Base-by-base conservation (phyloP, 2,797 vertebrate genomes). In the Triplophysa yarkandensis region DNA sequence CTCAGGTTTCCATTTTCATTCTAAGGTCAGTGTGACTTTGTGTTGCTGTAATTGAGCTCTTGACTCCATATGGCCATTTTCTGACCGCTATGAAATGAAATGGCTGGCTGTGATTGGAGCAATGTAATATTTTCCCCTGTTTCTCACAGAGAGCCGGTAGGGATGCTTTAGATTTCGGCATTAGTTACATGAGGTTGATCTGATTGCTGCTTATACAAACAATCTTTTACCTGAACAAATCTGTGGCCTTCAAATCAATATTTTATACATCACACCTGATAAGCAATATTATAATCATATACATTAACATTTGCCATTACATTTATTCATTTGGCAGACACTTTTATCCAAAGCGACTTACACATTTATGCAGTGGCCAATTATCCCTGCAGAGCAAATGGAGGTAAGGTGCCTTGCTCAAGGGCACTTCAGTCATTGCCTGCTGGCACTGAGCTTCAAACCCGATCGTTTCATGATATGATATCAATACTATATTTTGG, bases 171-270 rank as follows among this genome's bases (percentile, higher is more conserved):
- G 41, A 43, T 52, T 23, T 50, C 13, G 69, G 46, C 48, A 68
- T 57, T 68, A 68, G 64, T 60, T 57, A 19, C 43, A 36, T 74
- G 25, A 74, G 62, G 25, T 64, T 44, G 68, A 72, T 76, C 44
- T 80, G 73, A 67, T 80, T 64, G 55, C 68, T 65, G 68, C 68
- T 81, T 75, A 78, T 21, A 7, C 19, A 25, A 7, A 32, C n/a
- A 44, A 44, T 70, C 57, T 19, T n/a, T 76, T 28, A 66, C 27
- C 69, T 68, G 60, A 75, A 73, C 71, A 69, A 50, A 23, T 36
- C 74, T 50, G 21, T 50, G 16, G n/a, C 41, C 6, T 2, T 17
- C 3, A 44, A 10, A 10, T 39, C 25, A 21, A 9, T 11, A 32
- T 25, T 68, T 23, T 19, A 23, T 23, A 34, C 32, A 34, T 50